These are phyloP conservation scores for Butastur rufipennis DNA, from an alignment of 2,113 vertebrate species.

Conservation along the genomic window DNA sequence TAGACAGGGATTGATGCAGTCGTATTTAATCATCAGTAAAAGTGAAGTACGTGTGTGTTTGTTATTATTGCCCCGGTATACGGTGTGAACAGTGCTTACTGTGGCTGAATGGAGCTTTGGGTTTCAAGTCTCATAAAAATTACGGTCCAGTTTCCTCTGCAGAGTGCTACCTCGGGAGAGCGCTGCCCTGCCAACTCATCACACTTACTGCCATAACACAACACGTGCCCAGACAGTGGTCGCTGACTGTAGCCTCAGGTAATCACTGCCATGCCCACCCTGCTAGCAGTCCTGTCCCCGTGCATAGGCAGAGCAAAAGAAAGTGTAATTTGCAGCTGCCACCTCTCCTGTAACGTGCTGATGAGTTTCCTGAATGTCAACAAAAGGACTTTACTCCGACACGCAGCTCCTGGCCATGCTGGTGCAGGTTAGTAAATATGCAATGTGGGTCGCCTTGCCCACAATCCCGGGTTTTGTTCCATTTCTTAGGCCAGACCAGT, in stretches of 20 bases:
- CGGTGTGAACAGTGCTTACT: neutral
- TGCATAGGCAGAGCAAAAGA: neutral
- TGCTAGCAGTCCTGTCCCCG: neutral
- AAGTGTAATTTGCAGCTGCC: neutral
- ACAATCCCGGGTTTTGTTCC: neutral
- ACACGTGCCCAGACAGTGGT: neutral
- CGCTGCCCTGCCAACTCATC: neutral
- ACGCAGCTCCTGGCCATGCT: rapidly evolving
- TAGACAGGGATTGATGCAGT: neutral
- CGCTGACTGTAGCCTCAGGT: neutral
- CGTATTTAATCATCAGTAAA: neutral
- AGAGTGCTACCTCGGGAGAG: neutral
- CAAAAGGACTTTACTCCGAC: neutral
- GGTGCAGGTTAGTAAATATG: neutral
- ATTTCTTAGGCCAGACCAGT: neutral
- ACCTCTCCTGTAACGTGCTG: neutral
- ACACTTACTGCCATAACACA: neutral
- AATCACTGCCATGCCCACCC: neutral
- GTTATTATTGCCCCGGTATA: neutral
- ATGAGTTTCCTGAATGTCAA: neutral
- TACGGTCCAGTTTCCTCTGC: neutral
- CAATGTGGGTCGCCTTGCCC: neutral
- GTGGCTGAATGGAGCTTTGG: neutral
- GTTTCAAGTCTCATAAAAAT: neutral
- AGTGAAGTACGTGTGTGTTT: neutral